Evolutionary conservation across 2,888 invertebrate species (phyloP).

Genomic region (Zaprionus obscuricornis): DNA sequence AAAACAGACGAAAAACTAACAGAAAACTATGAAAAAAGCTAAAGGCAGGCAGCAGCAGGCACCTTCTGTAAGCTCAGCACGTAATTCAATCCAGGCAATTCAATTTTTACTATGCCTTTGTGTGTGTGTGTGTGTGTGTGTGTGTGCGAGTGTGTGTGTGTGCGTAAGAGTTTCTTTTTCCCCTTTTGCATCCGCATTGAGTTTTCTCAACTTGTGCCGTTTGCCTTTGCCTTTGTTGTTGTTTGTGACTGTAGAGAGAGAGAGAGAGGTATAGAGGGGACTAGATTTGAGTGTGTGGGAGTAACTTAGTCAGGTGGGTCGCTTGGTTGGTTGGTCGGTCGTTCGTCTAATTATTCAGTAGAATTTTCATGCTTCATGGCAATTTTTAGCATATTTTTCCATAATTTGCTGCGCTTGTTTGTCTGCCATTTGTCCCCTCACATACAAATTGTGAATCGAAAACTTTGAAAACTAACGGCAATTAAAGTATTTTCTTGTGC

Average conservation of each 20-base stretch:
- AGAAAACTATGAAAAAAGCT: constrained; percentile 35
- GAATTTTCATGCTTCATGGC: constrained; percentile 60
- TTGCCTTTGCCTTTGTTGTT: constrained; percentile 8
- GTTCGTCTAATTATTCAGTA: constrained; percentile 65
- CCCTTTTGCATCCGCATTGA: constrained; percentile 6
- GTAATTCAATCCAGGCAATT: constrained; percentile 70
- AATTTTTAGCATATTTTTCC: constrained; percentile 62
- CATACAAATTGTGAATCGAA: constrained; percentile 69
- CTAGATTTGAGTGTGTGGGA: no score
- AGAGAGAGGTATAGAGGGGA: neutral
- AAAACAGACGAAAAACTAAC: constrained; percentile 29
- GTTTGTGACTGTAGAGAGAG: neutral
- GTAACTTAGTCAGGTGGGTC: no score
- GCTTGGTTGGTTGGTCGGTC: no score
- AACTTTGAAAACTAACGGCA: constrained; percentile 71
- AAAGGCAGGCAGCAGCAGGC: constrained; percentile 20
- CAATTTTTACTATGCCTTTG: constrained; percentile 31
- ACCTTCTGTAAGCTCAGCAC: constrained; percentile 43
- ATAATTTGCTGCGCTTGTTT: constrained; percentile 69
- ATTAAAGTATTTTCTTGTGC: constrained; percentile 69
- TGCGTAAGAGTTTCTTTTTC: constrained; percentile 7
- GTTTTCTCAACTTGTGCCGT: constrained; percentile 18
- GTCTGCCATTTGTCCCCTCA: constrained; percentile 60
- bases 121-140: constrained; percentile 3
- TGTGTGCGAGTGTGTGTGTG: constrained; percentile 16